Percentiles rank a stretch among this genome's conserved stretches.
Evolutionary conservation across 1,140 invertebrate species (phyloP).

Genomic region (Teleopsis dalmanni): DNA sequence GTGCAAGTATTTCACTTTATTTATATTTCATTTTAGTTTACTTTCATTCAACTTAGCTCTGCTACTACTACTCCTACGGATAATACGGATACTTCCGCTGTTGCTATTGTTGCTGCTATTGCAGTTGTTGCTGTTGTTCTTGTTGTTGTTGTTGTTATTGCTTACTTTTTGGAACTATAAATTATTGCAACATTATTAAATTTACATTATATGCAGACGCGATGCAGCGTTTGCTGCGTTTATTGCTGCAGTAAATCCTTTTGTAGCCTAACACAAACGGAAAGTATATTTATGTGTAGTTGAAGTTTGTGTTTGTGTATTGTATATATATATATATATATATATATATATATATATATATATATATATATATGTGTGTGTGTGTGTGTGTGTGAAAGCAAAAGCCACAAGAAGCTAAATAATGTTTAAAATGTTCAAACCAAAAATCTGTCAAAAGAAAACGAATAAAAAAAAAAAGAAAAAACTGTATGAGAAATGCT

Average conservation of each 20-base stretch:
- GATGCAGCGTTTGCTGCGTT: no score
- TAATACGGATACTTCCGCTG: neutral
- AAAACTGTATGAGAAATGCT: neutral
- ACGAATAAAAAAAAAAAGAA: neutral
- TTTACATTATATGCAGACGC: slow-evolving; percentile 11
- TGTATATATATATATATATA: no score
- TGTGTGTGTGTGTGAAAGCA: neutral
- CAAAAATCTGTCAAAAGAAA: neutral
- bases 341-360: no score
- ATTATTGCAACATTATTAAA: slow-evolving; percentile 16
- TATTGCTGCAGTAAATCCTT: no score
- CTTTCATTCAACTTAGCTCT: slow-evolving; percentile 4
- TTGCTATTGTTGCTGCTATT: neutral
- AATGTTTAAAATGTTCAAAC: slow-evolving; percentile 6
- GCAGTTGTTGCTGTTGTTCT: neutral
- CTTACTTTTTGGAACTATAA: slow-evolving; percentile 4
- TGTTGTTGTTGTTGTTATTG: neutral
- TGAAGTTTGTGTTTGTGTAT: no score
- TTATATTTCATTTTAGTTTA: slow-evolving; percentile 4
- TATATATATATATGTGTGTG: neutral
- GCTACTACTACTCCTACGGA: neutral
- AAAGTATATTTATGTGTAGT: no score
- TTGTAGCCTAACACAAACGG: no score
- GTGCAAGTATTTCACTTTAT: no score
- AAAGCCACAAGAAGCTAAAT: slow-evolving; percentile 6